Base-by-base conservation (phyloP, 2,888 invertebrate species). In the Hirtodrosophila confusa region DNA sequence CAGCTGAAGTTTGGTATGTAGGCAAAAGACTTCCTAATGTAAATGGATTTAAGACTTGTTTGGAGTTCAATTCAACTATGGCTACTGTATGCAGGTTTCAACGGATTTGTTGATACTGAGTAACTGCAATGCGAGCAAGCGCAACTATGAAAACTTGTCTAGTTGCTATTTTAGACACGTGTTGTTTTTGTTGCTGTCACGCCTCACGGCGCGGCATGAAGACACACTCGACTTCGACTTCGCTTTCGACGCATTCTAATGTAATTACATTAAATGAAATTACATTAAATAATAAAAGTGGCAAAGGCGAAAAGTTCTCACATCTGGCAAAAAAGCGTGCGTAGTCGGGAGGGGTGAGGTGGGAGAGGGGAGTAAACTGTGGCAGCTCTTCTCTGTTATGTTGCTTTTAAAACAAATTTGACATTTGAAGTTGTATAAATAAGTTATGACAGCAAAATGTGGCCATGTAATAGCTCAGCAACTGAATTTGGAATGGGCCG, bases 361-460 rank as follows among this genome's bases (percentile, higher is more conserved):
- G 17, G 4, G 4, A 3, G 2, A 1, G 9, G 23, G 4, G n/a
- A 24, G 12, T 12, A 33, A 51, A 31, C 37, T 37, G 44, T 17
- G 44, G 40, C 39, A 12, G 37, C 27, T 27, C 48, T 51, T 27
- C 29, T 53, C 48, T 49, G 62, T 67, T 51, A 67, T 58, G 69
- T 78, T 69, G 75, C 71, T 82, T 71, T 79, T 61, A 27, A 61
- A 77, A 64, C 79, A 63, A 72, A 74, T 80, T 82, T 83, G 86
- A 86, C 86, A 80, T 86, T 83, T 82, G 76, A 80, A 69, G 76
- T 80, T 70, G 56, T 73, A 79, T 80, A 86, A 86, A 86, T 86
- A 80, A 82, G 67, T 86, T 86, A 83, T 86, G 70, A 82, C 67
- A 71, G 68, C 74, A 60, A 69, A 78, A 61, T 84, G 61, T 51